Conservation (phyloP, 2,113 vertebrate species). For the Turdus rufiventris region DNA sequence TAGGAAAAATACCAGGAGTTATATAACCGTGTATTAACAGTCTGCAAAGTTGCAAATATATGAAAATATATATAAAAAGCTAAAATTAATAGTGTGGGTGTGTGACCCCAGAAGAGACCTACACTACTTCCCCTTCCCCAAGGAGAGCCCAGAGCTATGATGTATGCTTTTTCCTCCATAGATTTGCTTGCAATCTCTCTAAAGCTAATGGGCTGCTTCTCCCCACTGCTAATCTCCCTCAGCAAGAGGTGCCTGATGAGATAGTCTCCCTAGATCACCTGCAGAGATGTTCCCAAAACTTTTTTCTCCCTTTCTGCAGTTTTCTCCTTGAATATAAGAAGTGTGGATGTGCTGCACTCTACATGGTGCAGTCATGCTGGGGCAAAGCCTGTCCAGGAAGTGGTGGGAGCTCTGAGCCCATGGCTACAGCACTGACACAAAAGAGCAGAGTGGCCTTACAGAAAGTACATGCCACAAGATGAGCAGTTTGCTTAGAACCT, state of each 20-base stretch:
- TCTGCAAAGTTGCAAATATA: neutral
- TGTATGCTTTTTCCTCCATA: neutral
- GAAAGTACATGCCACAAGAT: neutral
- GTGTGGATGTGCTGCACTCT: fast-evolving
- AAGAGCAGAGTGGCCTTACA: neutral
- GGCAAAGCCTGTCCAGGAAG: neutral
- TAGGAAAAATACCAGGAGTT: neutral
- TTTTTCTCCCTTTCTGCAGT: neutral
- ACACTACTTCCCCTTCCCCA: neutral
- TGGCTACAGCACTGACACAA: neutral
- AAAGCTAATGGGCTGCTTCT: neutral
- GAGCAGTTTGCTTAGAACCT: neutral
- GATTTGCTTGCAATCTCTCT: neutral
- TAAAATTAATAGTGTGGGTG: neutral
- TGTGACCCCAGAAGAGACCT: neutral
- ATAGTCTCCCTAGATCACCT: neutral
- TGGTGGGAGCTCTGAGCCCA: neutral
- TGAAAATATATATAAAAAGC: neutral
- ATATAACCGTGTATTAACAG: neutral
- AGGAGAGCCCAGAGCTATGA: neutral
- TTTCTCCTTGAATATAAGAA: neutral
- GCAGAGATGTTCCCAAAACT: neutral
- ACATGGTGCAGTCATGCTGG: fast-evolving
- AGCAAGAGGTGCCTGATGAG: neutral
- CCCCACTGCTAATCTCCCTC: neutral